Evolutionary conservation across 2,113 vertebrate genomes (phyloP), one percentile per base, ranked within the genome.

Genomic region (Lasiurus cinereus): DNA sequence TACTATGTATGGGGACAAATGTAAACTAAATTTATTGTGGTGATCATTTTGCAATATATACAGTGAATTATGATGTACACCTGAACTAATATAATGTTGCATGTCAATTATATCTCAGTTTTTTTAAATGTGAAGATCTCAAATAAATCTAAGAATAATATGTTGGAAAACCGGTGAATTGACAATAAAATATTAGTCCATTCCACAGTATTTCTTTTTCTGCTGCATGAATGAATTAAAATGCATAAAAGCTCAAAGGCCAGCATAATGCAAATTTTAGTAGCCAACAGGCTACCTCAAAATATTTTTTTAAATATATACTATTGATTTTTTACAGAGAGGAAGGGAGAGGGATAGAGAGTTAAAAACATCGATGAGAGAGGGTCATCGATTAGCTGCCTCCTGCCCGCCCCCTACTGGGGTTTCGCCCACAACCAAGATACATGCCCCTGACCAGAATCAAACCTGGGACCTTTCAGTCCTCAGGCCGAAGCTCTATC

Each of bases 171-270:
- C 16, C 77, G n/a, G 22, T 54, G 73, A 96, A 93, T 6, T 59
- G n/a, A 3, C 29, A 72, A 50, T 19, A 83, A 78, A 94, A 24
- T 66, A 33, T 19, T 80, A 33, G 39, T 87, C 39, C 36, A 43
- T 43, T 95, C 29, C 29, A 79, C 62, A 56, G 43, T 54, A 48
- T 94, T 94, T 80, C 21, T 80, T 86, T 74, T 84, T 64, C n/a
- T 73, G n/a, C 50, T 67, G 93, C 66, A 50, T 72, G 13, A 87
- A 69, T 85, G 46, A 36, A 88, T 95, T 84, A 93, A 92, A 90
- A 70, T 83, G 56, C 15, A 18, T 46, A 80, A 77, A 93, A 74
- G 14, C 11, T 82, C 33, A 84, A 90, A 72, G 14, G 22, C 14
- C 33, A 59, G 39, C 24, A 29, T 48, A 80, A 54, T 50, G 24